Evolutionary conservation across 2,113 vertebrate genomes (phyloP), one percentile per base, ranked within the genome.

Genomic region (Ammospiza nelsoni): DNA sequence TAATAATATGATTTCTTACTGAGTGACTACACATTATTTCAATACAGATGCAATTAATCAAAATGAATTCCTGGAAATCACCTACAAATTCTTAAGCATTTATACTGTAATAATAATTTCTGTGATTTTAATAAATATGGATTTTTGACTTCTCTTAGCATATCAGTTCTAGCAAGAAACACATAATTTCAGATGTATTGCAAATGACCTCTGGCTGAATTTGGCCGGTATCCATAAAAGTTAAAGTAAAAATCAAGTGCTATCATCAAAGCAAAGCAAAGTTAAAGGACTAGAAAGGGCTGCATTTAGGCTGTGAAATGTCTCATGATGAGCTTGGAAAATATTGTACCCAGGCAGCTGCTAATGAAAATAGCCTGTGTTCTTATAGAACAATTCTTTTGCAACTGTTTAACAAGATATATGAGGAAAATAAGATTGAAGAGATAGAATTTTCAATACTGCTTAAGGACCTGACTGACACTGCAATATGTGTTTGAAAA

Each of bases 401-500:
- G 9, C 49, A 74, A 29, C 31, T 78, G 19, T 52, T 86, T 49
- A 72, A 12, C 5, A 76, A 74, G 44, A 18, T 18, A 73, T 4
- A 2, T 0, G 7, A 84, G 24, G 9, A 65, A 84, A 91, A 46
- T 16, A 69, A 65, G 4, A 19, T 31, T 2, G 0, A 63, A 84
- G 8, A 52, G 29, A 49, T 7, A 62, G 29, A 75, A 52, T 61
- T 80, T 85, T 85, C 67, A 68, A 9, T 65, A 61, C 35, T 68
- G 44, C 19, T 85, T 49, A 24, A 41, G 17, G 39, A 59, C 29
- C 54, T 58, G 19, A 71, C 44, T 61, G 18, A 11, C 20, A 57
- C 6, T 41, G 11, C 17, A 91, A 49, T 0, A 0, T 0, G 1
- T 12, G 2, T 22, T 87, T 73, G 21, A 27, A 25, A 55, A 71